Evolutionary conservation across 1,140 invertebrate species (phyloP), one percentile per base, ranked within the genome.

Genomic region (Polyergus mexicanus): DNA sequence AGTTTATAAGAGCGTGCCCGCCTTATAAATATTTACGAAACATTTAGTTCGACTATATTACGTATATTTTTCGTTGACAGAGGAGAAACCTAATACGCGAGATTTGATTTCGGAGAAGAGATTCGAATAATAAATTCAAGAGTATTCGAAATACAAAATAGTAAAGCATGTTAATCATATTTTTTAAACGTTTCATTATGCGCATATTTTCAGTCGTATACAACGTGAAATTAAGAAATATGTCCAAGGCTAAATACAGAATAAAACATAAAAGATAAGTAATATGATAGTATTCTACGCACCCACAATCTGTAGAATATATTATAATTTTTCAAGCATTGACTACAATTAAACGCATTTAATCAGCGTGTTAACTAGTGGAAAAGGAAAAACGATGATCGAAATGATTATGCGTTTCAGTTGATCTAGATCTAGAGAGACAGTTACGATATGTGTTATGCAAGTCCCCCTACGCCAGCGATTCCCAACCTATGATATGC

Each of bases 351-450:
- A n/a, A 69, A 41, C 62, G 78, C 56, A 32, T 63, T 58, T 68
- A 84, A 86, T 86, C 44, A 35, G 2, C 35, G 32, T 44, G 16
- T 56, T 44, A 78, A 44, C 16, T 44, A 62, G 60, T 54, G 51
- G 47, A 16, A 25, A 68, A 62, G 68, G 74, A 80, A 74, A 75
- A 51, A 80, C 5, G 44, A 32, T 85, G 47, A 28, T 86, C 32
- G 62, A 71, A 86, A 81, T 56, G 32, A 63, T 83, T 58, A 68
- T 76, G 13, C 54, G 54, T 38, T 58, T 86, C 72, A 84, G 72
- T 58, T 69, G 74, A 87, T 84, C 63, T 11, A 38, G 74, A 87
- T 84, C 63, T 11, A 38, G 65, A 87, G 60, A 60, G 54, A 60
- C 54, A 68, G 76, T 86, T 86, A 72, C 47, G 47, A 63, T 28